A percentile compares a stretch with the other conserved stretches of the same genome.
Evolutionary conservation across 1,140 invertebrate species (phyloP).

Genomic region (Macrosteles quadrilineatus): DNA sequence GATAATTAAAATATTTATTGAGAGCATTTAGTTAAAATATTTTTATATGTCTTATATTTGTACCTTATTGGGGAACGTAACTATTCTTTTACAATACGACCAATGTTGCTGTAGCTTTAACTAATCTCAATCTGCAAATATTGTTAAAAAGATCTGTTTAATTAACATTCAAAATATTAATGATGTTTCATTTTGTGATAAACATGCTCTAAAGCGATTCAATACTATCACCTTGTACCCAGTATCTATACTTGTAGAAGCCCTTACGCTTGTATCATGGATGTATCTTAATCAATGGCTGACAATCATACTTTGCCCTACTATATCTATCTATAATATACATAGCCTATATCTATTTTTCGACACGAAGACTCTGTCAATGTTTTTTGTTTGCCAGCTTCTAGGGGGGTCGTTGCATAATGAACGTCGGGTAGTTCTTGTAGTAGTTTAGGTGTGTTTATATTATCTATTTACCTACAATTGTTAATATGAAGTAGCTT

Average conservation of each 20-base stretch:
- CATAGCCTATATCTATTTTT: constrained; percentile 22
- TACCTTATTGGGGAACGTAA: background rate
- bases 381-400: constrained; percentile 22
- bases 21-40: no score
- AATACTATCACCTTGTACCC: background rate
- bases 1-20: background rate
- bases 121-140: background rate
- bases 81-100: background rate
- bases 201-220: background rate
- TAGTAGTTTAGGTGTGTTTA: constrained; percentile 25
- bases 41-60: background rate
- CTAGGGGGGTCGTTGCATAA: background rate
- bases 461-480: constrained; percentile 22
- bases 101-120: constrained; percentile 30
- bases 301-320: constrained; percentile 29
- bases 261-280: constrained; percentile 17
- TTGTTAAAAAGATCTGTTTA: background rate
- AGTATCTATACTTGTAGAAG: constrained; percentile 1
- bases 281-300: constrained; percentile 30
- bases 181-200: background rate
- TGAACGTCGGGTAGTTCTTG: background rate
- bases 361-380: constrained; percentile 17
- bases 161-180: background rate
- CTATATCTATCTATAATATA: constrained; percentile 26
- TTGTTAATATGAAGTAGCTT: constrained; percentile 27